phyloP scores from a whole-genome alignment of 2,888 invertebrate species.

The Artemia sinica region DNA sequence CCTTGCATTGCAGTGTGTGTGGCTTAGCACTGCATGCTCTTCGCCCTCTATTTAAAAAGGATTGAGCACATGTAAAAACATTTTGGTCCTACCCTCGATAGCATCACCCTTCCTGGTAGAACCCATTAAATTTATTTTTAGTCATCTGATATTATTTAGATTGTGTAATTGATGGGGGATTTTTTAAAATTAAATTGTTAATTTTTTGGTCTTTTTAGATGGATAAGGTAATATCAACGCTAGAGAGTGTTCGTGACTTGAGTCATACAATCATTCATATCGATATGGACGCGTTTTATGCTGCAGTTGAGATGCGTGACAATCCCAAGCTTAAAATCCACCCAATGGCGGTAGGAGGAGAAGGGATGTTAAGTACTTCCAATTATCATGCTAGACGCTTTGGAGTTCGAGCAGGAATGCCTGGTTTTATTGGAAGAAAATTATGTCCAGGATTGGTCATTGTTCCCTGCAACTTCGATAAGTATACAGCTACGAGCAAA shows the following conservation, averaged over 20 bases:
- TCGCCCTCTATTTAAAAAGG: too few species aligned
- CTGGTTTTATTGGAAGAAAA: constrained; percentile 41
- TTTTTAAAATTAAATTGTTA: too few species aligned
- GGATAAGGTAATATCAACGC: constrained; percentile 31
- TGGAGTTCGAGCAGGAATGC: constrained; percentile 44
- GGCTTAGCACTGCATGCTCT: too few species aligned
- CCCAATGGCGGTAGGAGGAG: constrained; percentile 43
- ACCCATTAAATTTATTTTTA: too few species aligned
- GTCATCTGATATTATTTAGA: too few species aligned
- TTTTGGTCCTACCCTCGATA: too few species aligned
- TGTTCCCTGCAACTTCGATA: constrained; percentile 36
- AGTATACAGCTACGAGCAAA: constrained; percentile 35
- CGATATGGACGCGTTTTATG: constrained; percentile 46
- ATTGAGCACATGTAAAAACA: too few species aligned
- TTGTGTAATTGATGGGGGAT: too few species aligned
- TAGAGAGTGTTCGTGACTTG: constrained; percentile 35
- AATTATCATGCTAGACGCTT: constrained; percentile 41
- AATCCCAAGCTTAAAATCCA: constrained; percentile 32
- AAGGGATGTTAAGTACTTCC: constrained; percentile 41
- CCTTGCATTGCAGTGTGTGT: too few species aligned
- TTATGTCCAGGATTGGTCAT: constrained; percentile 40
- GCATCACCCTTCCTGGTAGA: too few species aligned
- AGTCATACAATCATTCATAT: constrained; percentile 37
- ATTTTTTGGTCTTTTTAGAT: constrained; percentile 30
- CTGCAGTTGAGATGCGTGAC: constrained; percentile 41